These are phyloP conservation scores for Chelon labrosus DNA, from an alignment of 2,797 vertebrate species.

Conservation along the genomic window DNA sequence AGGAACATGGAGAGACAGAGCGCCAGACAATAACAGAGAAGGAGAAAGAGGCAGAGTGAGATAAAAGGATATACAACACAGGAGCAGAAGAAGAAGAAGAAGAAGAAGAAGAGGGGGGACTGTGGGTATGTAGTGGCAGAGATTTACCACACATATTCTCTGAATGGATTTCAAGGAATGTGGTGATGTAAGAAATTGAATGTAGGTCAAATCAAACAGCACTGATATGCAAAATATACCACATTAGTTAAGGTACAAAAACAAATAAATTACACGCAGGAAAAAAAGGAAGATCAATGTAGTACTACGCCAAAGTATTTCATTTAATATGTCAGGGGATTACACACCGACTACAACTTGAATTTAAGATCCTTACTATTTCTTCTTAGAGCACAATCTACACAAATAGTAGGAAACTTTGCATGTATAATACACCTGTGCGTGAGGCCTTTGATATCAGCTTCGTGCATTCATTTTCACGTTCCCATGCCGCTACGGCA, in stretches of 20 bases:
- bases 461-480: constrained; percentile 34
- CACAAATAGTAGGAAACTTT: constrained; percentile 23
- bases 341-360: constrained; percentile 8
- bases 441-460: constrained; percentile 45
- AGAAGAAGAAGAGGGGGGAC: not conserved
- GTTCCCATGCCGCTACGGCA: constrained; percentile 51
- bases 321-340: constrained; percentile 5
- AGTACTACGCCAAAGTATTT: not conserved
- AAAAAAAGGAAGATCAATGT: constrained; percentile 3
- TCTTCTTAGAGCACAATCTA: constrained; percentile 21
- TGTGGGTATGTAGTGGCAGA: not conserved
- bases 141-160: not conserved
- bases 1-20: not conserved
- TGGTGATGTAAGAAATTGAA: not conserved
- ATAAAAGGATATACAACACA: not conserved
- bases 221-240: not conserved
- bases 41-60: not conserved
- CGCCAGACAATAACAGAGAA: not conserved
- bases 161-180: not conserved
- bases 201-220: constrained; percentile 5
- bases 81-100: not conserved
- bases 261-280: not conserved
- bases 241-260: not conserved
- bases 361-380: constrained; percentile 7
- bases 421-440: constrained; percentile 45